Percentiles rank a stretch among this genome's conserved stretches.
phyloP scores from a whole-genome alignment of 1,140 invertebrate species.

The Atta cephalotes region DNA sequence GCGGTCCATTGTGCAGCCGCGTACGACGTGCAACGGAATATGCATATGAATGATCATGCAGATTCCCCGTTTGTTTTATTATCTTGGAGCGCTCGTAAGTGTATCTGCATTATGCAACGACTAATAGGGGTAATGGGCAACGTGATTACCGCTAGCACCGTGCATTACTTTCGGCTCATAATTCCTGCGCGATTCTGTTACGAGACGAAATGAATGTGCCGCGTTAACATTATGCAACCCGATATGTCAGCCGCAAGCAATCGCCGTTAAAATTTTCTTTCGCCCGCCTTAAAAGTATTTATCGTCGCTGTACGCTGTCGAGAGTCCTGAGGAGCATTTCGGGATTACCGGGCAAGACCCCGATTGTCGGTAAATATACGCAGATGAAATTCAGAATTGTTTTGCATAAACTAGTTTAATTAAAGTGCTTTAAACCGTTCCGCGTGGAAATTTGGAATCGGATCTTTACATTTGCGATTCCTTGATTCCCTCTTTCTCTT shows the following conservation, averaged over 20 bases:
- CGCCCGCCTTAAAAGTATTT: conserved; percentile 1
- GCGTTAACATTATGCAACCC: conserved; percentile 42
- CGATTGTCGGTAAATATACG: conserved; percentile 31
- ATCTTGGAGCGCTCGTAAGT: conserved; percentile 79
- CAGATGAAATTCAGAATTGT: conserved; percentile 49
- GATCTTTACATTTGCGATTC: conserved; percentile 10
- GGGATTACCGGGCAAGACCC: conserved; percentile 23
- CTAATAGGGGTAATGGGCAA: conserved; percentile 82
- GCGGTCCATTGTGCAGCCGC: conserved; percentile 60
- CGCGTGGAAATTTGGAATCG: conserved; percentile 30
- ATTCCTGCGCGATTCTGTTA: conserved; percentile 26
- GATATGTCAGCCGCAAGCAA: conserved; percentile 53
- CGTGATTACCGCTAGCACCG: conserved; percentile 77
- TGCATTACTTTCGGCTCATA: conserved; percentile 71
- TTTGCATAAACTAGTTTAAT: conserved; percentile 54
- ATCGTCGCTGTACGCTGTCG: conserved; percentile 7
- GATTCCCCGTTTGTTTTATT: conserved; percentile 82
- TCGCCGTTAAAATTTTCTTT: conserved; percentile 33
- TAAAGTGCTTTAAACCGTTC: conserved; percentile 11
- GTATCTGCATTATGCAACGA: conserved; percentile 81
- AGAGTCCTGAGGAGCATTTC: conserved; percentile 1
- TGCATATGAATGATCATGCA: conserved; percentile 81
- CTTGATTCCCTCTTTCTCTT: background rate
- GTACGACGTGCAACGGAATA: conserved; percentile 60
- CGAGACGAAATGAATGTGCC: conserved; percentile 52